Percentiles rank a stretch among this genome's conserved stretches.
These are phyloP conservation scores for Raja brachyura DNA, from an alignment of 2,113 vertebrate genomes.

Conservation along the genomic window DNA sequence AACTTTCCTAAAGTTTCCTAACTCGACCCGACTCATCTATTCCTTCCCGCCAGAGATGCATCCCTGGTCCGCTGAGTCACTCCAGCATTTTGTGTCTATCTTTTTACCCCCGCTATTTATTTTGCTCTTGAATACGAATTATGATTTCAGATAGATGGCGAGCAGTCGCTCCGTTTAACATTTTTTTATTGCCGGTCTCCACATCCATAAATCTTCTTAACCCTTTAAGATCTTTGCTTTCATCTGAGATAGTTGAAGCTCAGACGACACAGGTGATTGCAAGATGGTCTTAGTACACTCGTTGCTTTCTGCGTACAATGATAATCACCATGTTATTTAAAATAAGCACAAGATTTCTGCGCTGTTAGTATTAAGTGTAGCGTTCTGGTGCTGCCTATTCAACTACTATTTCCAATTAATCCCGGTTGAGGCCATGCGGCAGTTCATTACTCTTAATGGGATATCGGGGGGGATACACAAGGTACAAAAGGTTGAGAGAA, in stretches of 20 bases:
- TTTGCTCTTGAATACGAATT: neutral
- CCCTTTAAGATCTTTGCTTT: neutral
- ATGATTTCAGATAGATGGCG: neutral
- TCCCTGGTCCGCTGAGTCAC: too few relatives aligned
- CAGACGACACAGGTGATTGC: neutral
- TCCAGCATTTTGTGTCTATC: too few relatives aligned
- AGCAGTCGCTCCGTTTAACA: too few relatives aligned
- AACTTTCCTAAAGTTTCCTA: too few relatives aligned
- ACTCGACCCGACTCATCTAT: too few relatives aligned
- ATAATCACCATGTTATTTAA: neutral
- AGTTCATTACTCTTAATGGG: conserved; percentile 21
- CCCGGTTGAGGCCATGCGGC: neutral
- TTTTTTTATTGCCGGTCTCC: too few relatives aligned
- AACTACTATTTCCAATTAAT: conserved; percentile 1
- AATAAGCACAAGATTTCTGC: neutral
- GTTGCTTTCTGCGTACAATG: neutral
- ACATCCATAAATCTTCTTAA: neutral
- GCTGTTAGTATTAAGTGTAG: too few relatives aligned
- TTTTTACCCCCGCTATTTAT: too few relatives aligned
- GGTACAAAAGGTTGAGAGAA: conserved; percentile 24
- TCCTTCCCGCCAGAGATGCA: too few relatives aligned
- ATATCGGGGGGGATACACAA: neutral
- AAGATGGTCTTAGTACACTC: neutral
- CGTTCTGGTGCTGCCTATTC: neutral
- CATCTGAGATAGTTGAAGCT: neutral